Conservation (phyloP, 2,113 vertebrate species). For the Ailuropoda melanoleuca region DNA sequence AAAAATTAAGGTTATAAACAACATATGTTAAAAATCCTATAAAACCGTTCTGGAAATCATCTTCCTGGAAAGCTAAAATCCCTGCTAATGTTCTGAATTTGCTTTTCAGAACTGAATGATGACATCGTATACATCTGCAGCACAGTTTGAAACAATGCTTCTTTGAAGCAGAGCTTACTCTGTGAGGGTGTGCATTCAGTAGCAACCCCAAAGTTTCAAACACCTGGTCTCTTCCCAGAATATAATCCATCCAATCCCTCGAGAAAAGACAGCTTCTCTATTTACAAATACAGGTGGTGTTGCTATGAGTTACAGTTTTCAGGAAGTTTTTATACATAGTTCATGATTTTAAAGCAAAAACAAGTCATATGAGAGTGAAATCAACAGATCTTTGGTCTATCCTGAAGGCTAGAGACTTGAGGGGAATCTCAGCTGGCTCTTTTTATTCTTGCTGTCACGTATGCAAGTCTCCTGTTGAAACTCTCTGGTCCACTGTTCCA, state of each 20-base stretch:
- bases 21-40: conserved; percentile 70
- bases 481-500: conserved; percentile 63
- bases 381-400: conserved; percentile 46
- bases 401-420: conserved; percentile 49
- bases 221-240: conserved; percentile 54
- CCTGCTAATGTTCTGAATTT: conserved; percentile 64
- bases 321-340: conserved; percentile 39
- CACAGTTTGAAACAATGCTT: conserved; percentile 52
- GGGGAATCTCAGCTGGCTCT: conserved; percentile 51
- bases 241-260: conserved; percentile 48
- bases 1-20: conserved; percentile 77
- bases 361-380: conserved; percentile 54
- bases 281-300: conserved; percentile 74
- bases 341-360: conserved; percentile 60
- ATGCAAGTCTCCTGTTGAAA: conserved; percentile 68
- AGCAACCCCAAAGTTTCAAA: conserved; percentile 62
- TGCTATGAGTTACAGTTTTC: conserved; percentile 67
- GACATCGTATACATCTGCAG: conserved; percentile 45
- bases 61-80: conserved; percentile 72
- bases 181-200: conserved; percentile 53
- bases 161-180: conserved; percentile 49
- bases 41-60: conserved; percentile 69
- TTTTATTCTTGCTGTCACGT: conserved; percentile 64
- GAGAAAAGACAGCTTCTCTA: conserved; percentile 57
- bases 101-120: conserved; percentile 62